Conservation (phyloP, 2,113 vertebrate genomes). For the Hemibagrus wyckioides region DNA sequence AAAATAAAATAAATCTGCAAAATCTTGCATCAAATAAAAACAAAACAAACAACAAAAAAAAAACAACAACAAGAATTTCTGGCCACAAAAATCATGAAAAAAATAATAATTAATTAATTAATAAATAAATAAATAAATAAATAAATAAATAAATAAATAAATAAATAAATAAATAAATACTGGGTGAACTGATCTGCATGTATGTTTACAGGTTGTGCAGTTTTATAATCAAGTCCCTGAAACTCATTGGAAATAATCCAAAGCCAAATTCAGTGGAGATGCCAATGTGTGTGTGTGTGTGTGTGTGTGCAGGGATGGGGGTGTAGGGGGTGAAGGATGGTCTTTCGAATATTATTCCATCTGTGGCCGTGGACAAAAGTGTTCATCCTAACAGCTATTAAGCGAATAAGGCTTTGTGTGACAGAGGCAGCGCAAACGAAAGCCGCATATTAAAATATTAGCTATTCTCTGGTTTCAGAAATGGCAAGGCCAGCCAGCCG, state of each 20-base stretch:
- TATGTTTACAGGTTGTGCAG: no score
- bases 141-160: no score
- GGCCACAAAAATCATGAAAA: no score
- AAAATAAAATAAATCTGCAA: no score
- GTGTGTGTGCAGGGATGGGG: no score
- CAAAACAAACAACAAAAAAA: no score
- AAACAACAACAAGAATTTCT: no score
- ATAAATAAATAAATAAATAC: no score
- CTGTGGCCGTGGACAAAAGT: not conserved
- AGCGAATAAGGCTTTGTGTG: not conserved
- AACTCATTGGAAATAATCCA: not conserved
- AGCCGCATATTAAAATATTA: not conserved
- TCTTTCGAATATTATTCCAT: not conserved
- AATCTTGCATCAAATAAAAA: no score
- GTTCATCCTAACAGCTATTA: not conserved
- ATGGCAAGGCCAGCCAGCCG: not conserved
- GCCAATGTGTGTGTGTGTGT: not conserved
- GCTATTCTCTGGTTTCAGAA: not conserved
- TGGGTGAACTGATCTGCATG: no score
- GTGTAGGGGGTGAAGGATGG: not conserved
- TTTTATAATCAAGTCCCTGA: not conserved
- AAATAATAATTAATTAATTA: no score
- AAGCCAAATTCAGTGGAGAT: not conserved
- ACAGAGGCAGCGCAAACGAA: not conserved
- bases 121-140: no score